Base-by-base conservation (phyloP, 2,797 vertebrate genomes). In the Platyrinchus mystaceus region DNA sequence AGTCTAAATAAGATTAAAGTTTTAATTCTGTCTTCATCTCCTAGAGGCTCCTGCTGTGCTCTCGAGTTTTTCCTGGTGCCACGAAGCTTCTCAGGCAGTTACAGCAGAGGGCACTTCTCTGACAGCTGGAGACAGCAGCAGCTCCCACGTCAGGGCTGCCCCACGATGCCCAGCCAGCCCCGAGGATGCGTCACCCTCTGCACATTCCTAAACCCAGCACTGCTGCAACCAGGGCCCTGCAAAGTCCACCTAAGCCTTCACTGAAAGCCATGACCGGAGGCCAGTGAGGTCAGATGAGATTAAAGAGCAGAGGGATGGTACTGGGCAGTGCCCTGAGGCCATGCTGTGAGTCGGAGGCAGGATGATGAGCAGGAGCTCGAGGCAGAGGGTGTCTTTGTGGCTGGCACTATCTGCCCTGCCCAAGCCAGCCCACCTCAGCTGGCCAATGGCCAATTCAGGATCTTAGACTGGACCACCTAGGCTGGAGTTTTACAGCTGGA, bases 1-100 rank as follows among this genome's bases (percentile, higher is more conserved):
- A 77, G 56, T 39, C 84, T 89, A 92, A 96, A 90, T 94, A 94
- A 93, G 93, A 95, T 95, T 91, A 84, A 90, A 92, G 79, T 91
- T 95, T 94, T 95, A 95, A 95, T 94, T 96, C 94, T 11, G 1
- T 82, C 90, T 87, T 84, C 86, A 82, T 92, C 93, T 93, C 80
- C 87, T 83, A 46, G 87, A 90, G 85, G 77, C 58, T 94, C 69
- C 89, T 64, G 73, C 93, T 83, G 90, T 46, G 84, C 92, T 87
- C 90, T 77, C 30, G n/a, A 68, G 92, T 87, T 93, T 93, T 94
- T 76, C 59, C 84, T 58, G 22, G 75, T 90, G 86, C 86, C 92
- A 90, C 0, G 1, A 84, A 95, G 74, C 88, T 95, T 92, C 52
- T 89, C 95, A 86, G 41, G 67, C 77, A 84, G 95, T 78, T 89